These are phyloP conservation scores for Pinna nobilis DNA, from an alignment of 1,140 invertebrate species.

Conservation along the genomic window DNA sequence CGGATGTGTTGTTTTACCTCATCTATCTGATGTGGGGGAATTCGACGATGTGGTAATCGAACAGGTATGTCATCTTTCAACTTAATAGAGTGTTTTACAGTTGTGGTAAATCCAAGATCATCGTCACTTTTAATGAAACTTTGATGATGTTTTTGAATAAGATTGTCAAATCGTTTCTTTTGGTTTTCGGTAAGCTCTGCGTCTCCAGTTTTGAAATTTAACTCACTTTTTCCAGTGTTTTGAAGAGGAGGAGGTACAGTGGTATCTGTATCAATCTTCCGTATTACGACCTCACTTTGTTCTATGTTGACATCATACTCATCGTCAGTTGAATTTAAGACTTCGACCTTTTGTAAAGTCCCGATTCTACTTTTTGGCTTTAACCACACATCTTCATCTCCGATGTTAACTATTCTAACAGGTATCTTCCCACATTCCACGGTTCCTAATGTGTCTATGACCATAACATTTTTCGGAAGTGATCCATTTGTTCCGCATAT, in stretches of 20 bases:
- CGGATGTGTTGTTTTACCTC: conserved; percentile 24
- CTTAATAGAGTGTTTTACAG: conserved; percentile 24
- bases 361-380: conserved; percentile 26
- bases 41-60: conserved; percentile 16
- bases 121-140: conserved; percentile 18
- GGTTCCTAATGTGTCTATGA: not conserved
- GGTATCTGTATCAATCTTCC: too few relatives aligned
- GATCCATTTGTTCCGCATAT: conserved; percentile 7
- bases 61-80: conserved; percentile 30
- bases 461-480: conserved; percentile 3
- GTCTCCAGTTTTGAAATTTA: not conserved
- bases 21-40: conserved; percentile 38
- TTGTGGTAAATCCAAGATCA: conserved; percentile 26
- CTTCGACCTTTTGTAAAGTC: conserved; percentile 14
- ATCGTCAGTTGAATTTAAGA: not conserved
- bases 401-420: conserved; percentile 27
- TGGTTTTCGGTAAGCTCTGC: conserved; percentile 1
- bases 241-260: too few relatives aligned
- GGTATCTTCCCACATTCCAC: conserved; percentile 7
- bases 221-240: too few relatives aligned
- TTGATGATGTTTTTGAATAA: conserved; percentile 19
- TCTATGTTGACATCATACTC: not conserved
- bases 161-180: not conserved
- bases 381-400: conserved; percentile 25
- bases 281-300: not conserved